phyloP scores from a whole-genome alignment of 1,140 invertebrate species.

The Heliconius nattereri region DNA sequence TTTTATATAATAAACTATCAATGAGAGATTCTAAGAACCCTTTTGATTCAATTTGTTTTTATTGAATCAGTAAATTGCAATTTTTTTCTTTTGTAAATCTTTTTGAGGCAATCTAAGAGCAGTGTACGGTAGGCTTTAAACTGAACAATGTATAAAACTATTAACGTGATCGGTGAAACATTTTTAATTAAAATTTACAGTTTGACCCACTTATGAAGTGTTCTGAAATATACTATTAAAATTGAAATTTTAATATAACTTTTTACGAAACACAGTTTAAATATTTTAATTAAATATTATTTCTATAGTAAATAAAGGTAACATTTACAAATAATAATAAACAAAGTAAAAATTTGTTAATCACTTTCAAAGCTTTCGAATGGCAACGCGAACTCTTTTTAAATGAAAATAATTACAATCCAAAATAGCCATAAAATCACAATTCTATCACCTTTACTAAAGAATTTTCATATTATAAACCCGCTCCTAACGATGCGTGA shows the following conservation, averaged over 20 bases:
- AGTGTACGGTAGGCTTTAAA: background rate
- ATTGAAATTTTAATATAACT: background rate
- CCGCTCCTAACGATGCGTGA: background rate
- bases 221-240: background rate
- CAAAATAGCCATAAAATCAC: too few relatives aligned
- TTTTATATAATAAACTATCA: too few relatives aligned
- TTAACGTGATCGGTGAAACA: background rate
- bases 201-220: background rate
- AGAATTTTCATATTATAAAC: background rate
- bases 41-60: too few relatives aligned
- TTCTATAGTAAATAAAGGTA: too few relatives aligned
- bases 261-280: background rate
- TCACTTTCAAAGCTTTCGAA: too few relatives aligned
- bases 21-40: too few relatives aligned
- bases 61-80: background rate
- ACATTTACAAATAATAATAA: too few relatives aligned
- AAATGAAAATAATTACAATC: too few relatives aligned
- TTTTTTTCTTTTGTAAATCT: background rate
- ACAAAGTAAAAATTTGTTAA: too few relatives aligned
- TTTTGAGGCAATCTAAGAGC: background rate
- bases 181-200: conserved; percentile 22
- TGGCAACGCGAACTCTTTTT: too few relatives aligned
- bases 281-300: background rate
- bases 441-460: background rate
- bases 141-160: background rate